Evolutionary conservation across 2,888 invertebrate species (phyloP).

Genomic region (Eretmocerus hayati): DNA sequence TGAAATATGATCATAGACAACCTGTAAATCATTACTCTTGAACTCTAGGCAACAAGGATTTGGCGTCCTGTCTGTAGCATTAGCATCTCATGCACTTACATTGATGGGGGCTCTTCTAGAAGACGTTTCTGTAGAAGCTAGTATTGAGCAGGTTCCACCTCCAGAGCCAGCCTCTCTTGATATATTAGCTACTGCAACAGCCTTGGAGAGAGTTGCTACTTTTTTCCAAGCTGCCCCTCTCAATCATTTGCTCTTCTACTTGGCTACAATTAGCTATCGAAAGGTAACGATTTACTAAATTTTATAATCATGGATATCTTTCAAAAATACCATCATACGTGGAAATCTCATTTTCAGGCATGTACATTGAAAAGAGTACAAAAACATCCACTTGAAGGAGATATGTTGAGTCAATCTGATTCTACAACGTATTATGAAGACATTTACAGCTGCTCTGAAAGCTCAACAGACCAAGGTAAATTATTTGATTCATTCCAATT

Average conservation of each 20-base stretch:
- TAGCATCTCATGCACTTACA: conserved; percentile 77
- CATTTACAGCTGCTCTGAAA: conserved; percentile 84
- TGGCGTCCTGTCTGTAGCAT: conserved; percentile 81
- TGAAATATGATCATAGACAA: conserved; percentile 34
- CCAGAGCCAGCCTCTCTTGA: conserved; percentile 58
- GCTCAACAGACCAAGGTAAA: conserved; percentile 82
- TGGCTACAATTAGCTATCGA: conserved; percentile 84
- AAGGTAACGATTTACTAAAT: conserved; percentile 62
- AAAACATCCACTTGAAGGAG: conserved; percentile 77
- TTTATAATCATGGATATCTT: not conserved
- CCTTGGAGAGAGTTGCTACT: conserved; percentile 63
- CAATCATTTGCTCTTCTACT: conserved; percentile 76
- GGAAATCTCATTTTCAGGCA: conserved; percentile 47
- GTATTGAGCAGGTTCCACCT: conserved; percentile 34
- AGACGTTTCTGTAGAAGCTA: conserved; percentile 68
- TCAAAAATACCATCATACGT: not conserved
- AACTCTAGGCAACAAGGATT: conserved; percentile 71
- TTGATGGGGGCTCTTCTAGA: conserved; percentile 67
- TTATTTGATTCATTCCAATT: no score
- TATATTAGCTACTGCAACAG: conserved; percentile 59
- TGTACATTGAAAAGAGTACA: conserved; percentile 75
- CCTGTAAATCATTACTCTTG: not conserved
- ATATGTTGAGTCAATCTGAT: conserved; percentile 79
- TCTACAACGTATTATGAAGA: conserved; percentile 96
- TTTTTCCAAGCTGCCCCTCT: conserved; percentile 66